phyloP scores from a whole-genome alignment of 2,113 vertebrate genomes.

The Pseudorhombus dupliciocellatus region DNA sequence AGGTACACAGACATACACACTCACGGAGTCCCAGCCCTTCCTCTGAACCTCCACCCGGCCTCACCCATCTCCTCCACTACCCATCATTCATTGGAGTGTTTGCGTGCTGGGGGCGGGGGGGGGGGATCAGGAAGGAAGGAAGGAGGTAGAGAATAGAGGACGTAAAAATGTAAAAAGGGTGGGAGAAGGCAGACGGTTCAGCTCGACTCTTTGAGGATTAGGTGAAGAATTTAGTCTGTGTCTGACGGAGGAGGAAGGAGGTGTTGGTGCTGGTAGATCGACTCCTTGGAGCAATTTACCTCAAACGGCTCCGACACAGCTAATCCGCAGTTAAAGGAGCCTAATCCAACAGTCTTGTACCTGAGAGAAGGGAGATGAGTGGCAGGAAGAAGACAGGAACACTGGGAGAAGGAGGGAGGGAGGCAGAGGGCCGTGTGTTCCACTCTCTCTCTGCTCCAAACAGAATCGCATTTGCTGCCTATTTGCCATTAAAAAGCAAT shows the following conservation, averaged over 20 bases:
- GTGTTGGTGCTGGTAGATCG: constrained; percentile 52
- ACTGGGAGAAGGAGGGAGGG: constrained; percentile 16
- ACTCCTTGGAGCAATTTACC: constrained; percentile 82
- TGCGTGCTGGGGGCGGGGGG: constrained; percentile 27
- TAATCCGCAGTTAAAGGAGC: constrained; percentile 84
- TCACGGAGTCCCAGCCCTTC: constrained; percentile 8
- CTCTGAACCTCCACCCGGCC: constrained; percentile 2
- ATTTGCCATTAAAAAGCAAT: neutral
- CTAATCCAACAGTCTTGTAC: constrained; percentile 82
- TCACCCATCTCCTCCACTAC: constrained; percentile 10
- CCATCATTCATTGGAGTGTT: constrained; percentile 31
- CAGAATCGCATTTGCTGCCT: constrained; percentile 11
- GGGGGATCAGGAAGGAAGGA: constrained; percentile 28
- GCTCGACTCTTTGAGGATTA: constrained; percentile 80
- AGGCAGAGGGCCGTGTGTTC: neutral
- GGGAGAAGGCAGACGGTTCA: constrained; percentile 49
- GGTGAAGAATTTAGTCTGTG: constrained; percentile 77
- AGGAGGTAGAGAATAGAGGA: constrained; percentile 13
- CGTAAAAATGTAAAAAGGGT: constrained; percentile 32
- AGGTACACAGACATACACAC: constrained; percentile 41
- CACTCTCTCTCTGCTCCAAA: constrained; percentile 2
- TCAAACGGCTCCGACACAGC: constrained; percentile 81
- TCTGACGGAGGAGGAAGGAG: constrained; percentile 59
- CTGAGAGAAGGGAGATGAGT: constrained; percentile 64
- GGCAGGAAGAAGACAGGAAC: constrained; percentile 31